phyloP scores from a whole-genome alignment of 2,888 invertebrate species.

The Andrena camellia region DNA sequence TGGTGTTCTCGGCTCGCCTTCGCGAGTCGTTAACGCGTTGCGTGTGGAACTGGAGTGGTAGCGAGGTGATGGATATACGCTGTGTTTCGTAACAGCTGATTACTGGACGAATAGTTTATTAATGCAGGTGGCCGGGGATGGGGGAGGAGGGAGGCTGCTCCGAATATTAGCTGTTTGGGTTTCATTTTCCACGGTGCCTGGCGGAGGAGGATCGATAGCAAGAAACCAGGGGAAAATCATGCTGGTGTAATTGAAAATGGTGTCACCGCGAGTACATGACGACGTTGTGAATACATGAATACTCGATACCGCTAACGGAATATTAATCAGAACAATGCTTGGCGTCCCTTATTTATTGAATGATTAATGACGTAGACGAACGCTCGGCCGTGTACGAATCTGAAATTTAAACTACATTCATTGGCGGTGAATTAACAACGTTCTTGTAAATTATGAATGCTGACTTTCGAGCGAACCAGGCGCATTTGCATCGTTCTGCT shows the following conservation, averaged over 20 bases:
- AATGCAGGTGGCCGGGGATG: too few species aligned
- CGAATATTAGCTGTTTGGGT: neutral
- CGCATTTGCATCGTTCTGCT: neutral
- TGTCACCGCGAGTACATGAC: slow-evolving; percentile 24
- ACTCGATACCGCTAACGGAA: slow-evolving; percentile 25
- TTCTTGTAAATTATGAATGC: slow-evolving; percentile 19
- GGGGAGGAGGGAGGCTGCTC: too few species aligned
- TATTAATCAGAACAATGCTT: slow-evolving; percentile 54
- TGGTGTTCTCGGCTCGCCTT: slow-evolving; percentile 8
- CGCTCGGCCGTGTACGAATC: slow-evolving; percentile 8
- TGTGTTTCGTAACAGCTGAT: neutral
- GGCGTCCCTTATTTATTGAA: slow-evolving; percentile 39
- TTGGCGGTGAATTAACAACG: slow-evolving; percentile 24
- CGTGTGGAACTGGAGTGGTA: slow-evolving; percentile 9
- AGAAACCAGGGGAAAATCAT: slow-evolving; percentile 33
- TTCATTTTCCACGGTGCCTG: neutral
- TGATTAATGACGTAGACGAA: slow-evolving; percentile 38
- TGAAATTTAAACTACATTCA: slow-evolving; percentile 37
- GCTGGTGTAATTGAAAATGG: slow-evolving; percentile 47
- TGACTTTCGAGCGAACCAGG: neutral
- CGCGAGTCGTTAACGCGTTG: slow-evolving; percentile 13
- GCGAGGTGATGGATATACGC: neutral
- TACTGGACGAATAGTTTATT: slow-evolving; percentile 2
- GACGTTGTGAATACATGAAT: slow-evolving; percentile 52
- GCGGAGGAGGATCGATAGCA: slow-evolving; percentile 10